A percentile compares a stretch with the other conserved stretches of the same genome.
phyloP scores from a whole-genome alignment of 1,140 invertebrate genomes.

The Macrosteles quadrilineatus region DNA sequence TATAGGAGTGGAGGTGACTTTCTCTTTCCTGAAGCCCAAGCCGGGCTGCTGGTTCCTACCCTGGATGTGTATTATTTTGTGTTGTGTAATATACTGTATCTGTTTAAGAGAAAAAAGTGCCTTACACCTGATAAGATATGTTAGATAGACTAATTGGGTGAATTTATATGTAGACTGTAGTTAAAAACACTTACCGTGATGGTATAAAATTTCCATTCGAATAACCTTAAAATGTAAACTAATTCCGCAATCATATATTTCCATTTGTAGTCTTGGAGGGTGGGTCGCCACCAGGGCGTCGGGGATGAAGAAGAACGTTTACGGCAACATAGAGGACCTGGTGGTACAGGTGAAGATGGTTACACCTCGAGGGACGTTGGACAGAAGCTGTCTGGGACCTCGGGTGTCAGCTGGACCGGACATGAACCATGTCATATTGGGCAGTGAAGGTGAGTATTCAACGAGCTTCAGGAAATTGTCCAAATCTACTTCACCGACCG shows the following conservation, averaged over 20 bases:
- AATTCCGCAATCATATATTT: no score
- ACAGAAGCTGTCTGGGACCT: constrained; percentile 79
- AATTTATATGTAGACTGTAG: not conserved
- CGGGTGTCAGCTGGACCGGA: constrained; percentile 92
- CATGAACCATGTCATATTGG: constrained; percentile 94
- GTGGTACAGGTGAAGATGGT: constrained; percentile 89
- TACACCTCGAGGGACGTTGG: constrained; percentile 80
- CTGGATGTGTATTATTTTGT: no score
- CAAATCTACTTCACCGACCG: no score
- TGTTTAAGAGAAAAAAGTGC: no score
- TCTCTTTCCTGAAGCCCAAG: no score
- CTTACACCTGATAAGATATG: no score
- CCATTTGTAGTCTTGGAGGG: constrained; percentile 79
- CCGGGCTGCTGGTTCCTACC: no score
- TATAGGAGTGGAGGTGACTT: no score
- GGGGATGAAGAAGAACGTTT: constrained; percentile 99
- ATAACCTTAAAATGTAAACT: no score
- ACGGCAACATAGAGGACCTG: constrained; percentile 97
- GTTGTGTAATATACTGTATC: no score
- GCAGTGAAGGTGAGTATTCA: constrained; percentile 88
- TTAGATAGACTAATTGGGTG: not conserved
- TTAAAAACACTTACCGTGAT: not conserved
- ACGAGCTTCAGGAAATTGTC: no score
- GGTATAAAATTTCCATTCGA: no score
- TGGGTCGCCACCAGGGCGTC: constrained; percentile 98